phyloP scores from a whole-genome alignment of 2,888 invertebrate species.

The Brassicogethes aeneus region DNA sequence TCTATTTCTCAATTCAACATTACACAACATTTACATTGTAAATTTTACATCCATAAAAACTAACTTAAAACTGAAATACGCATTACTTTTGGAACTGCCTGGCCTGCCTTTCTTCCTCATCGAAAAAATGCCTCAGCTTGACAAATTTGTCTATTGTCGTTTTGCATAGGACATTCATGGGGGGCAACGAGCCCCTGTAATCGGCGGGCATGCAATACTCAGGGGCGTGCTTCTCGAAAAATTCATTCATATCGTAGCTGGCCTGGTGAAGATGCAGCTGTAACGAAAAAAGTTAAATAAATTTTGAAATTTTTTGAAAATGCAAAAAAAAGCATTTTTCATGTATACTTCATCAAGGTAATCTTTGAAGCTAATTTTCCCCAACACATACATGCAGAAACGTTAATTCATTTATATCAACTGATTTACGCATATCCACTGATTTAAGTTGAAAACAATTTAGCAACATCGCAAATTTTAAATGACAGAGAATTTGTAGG shows the following conservation, averaged over 20 bases:
- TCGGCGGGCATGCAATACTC: conserved; percentile 41
- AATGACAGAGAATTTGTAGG: too few relatives aligned
- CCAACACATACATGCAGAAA: too few relatives aligned
- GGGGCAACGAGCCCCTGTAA: conserved; percentile 50
- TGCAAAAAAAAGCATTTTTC: too few relatives aligned
- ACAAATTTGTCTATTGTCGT: conserved; percentile 34
- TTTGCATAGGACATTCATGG: conserved; percentile 47
- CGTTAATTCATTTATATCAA: too few relatives aligned
- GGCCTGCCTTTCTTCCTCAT: conserved; percentile 30
- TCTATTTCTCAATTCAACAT: too few relatives aligned
- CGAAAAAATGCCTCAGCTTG: conserved; percentile 27
- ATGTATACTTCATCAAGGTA: background rate
- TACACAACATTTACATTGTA: too few relatives aligned
- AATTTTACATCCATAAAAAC: too few relatives aligned
- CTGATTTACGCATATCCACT: too few relatives aligned
- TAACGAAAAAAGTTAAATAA: conserved; percentile 8
- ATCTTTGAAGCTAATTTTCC: background rate
- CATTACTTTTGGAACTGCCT: conserved; percentile 29
- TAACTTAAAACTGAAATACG: too few relatives aligned
- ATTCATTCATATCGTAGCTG: conserved; percentile 45
- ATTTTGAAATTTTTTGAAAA: background rate
- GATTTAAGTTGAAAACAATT: too few relatives aligned
- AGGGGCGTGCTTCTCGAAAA: conserved; percentile 45
- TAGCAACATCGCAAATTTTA: too few relatives aligned
- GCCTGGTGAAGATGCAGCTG: conserved; percentile 54